phyloP scores from a whole-genome alignment of 2,113 vertebrate species.

The Lynx canadensis region DNA sequence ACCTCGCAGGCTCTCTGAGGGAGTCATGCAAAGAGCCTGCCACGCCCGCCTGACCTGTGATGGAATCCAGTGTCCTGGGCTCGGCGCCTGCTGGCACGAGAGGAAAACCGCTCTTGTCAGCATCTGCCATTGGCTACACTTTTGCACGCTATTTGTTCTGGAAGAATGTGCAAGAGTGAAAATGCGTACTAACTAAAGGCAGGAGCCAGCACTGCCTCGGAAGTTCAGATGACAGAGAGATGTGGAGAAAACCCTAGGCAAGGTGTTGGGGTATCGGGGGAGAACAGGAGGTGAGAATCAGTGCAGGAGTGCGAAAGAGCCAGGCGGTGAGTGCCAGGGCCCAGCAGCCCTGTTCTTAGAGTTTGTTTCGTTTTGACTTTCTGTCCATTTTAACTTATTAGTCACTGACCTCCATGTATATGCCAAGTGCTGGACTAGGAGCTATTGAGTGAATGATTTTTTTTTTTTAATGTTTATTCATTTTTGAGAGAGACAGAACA shows the following conservation, averaged over 20 bases:
- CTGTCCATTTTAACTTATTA: background rate
- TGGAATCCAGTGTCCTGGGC: background rate
- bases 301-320: too few species aligned
- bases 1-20: background rate
- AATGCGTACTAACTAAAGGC: background rate
- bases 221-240: background rate
- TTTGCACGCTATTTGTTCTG: background rate
- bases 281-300: background rate
- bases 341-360: background rate
- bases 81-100: background rate
- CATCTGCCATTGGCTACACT: background rate
- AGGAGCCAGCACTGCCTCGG: background rate
- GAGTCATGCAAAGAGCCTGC: background rate
- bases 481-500: too few species aligned
- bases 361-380: background rate
- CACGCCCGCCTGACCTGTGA: background rate
- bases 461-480: too few species aligned
- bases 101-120: background rate
- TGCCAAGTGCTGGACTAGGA: background rate
- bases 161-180: conserved; percentile 45
- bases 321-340: background rate
- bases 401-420: background rate
- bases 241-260: background rate
- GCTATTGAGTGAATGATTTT: background rate
- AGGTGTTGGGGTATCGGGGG: background rate